These are phyloP conservation scores for Spisula solida DNA, from an alignment of 2,888 invertebrate species.

Conservation along the genomic window DNA sequence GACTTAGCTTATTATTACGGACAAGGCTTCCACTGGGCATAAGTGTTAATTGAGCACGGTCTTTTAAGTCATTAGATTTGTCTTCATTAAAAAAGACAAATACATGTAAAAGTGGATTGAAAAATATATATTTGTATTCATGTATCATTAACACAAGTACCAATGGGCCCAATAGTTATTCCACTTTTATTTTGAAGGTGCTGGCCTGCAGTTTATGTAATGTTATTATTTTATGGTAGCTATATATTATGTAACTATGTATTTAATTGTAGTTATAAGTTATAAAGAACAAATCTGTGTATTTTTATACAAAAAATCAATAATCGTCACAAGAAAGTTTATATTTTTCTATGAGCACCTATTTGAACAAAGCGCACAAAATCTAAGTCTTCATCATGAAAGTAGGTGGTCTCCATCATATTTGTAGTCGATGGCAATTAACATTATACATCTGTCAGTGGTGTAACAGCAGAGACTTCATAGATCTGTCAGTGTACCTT, in stretches of 20 bases:
- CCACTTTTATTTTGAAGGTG: no score
- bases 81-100: no score
- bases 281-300: background rate
- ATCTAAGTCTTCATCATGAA: background rate
- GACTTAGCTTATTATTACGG: no score
- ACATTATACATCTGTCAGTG: background rate
- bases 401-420: background rate
- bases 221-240: background rate
- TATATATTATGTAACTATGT: background rate
- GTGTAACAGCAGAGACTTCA: background rate
- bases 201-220: background rate
- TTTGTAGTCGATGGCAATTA: background rate
- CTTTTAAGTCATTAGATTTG: no score
- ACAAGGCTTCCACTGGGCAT: no score
- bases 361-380: background rate
- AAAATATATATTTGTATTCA: no score
- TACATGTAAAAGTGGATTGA: no score
- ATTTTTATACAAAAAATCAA: background rate
- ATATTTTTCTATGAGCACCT: slow-evolving; percentile 9
- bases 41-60: no score
- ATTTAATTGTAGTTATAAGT: background rate
- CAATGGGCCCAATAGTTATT: no score
- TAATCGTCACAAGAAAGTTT: background rate
- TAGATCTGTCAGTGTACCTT: background rate
- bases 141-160: no score